Evolutionary conservation across 2,797 vertebrate genomes (phyloP).

Genomic region (Diglossa cyanea): DNA sequence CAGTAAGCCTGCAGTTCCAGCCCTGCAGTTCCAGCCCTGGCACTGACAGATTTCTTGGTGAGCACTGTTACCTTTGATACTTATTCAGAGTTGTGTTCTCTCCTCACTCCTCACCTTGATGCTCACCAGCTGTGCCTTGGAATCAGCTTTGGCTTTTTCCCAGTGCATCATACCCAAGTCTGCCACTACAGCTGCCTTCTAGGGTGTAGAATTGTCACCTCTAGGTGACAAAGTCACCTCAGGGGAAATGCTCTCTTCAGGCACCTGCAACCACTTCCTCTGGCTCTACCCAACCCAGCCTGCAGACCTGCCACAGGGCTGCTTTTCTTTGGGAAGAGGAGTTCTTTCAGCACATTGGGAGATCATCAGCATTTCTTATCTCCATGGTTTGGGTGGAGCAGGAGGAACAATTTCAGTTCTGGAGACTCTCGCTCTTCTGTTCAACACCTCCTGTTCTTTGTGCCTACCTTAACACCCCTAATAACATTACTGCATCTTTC

Average conservation of each 20-base stretch:
- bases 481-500: background rate
- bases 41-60: background rate
- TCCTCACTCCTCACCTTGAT: background rate
- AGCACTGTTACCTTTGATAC: background rate
- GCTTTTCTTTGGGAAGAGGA: background rate
- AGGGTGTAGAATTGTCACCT: background rate
- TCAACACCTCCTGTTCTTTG: background rate
- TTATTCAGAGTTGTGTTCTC: background rate
- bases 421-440: background rate
- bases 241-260: background rate
- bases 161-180: background rate
- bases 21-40: background rate
- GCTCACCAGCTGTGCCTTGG: background rate
- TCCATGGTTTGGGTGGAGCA: background rate
- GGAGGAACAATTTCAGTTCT: background rate
- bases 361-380: background rate
- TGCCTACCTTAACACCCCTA: background rate
- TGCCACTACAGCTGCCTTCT: accelerated
- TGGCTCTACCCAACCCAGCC: background rate
- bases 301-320: background rate
- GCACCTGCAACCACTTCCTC: background rate
- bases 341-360: background rate
- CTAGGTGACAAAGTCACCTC: no score
- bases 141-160: background rate
- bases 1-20: background rate